Conservation (phyloP, 2,113 vertebrate genomes). For the Pseudonaja textilis region DNA sequence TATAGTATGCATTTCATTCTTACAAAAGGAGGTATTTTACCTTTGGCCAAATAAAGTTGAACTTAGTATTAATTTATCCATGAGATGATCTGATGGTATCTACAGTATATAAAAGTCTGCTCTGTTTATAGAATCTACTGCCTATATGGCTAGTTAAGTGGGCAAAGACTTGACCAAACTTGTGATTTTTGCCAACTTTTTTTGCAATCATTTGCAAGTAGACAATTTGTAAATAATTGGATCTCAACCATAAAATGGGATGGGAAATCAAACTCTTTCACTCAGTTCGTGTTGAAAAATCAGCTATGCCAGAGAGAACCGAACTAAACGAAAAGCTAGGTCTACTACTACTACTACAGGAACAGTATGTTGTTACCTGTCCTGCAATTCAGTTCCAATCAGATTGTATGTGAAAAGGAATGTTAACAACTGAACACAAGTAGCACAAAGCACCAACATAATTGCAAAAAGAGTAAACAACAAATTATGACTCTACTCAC, state of each 20-base stretch:
- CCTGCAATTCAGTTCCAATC: not conserved
- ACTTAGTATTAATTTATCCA: not conserved
- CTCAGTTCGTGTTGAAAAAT: not conserved
- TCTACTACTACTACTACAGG: not conserved
- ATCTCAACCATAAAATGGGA: not conserved
- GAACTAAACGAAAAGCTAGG: not conserved
- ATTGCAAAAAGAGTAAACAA: not conserved
- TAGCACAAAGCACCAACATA: not conserved
- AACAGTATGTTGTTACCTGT: not conserved
- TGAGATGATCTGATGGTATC: not conserved
- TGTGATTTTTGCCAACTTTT: not conserved
- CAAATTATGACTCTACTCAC: not conserved
- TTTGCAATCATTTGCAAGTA: not conserved
- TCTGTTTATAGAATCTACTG: not conserved
- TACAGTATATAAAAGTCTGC: not conserved
- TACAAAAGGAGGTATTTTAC: not conserved
- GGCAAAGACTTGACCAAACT: not conserved
- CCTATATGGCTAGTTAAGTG: not conserved
- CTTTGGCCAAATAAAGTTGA: not conserved
- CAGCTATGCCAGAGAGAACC: not conserved
- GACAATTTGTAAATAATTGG: not conserved
- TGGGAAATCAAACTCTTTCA: not conserved
- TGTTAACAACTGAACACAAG: not conserved
- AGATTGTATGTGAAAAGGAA: not conserved
- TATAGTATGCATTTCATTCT: not conserved